A percentile compares a stretch with the other conserved stretches of the same genome.
These are phyloP conservation scores for Microchrysa polita DNA, from an alignment of 2,888 invertebrate genomes.

Conservation along the genomic window DNA sequence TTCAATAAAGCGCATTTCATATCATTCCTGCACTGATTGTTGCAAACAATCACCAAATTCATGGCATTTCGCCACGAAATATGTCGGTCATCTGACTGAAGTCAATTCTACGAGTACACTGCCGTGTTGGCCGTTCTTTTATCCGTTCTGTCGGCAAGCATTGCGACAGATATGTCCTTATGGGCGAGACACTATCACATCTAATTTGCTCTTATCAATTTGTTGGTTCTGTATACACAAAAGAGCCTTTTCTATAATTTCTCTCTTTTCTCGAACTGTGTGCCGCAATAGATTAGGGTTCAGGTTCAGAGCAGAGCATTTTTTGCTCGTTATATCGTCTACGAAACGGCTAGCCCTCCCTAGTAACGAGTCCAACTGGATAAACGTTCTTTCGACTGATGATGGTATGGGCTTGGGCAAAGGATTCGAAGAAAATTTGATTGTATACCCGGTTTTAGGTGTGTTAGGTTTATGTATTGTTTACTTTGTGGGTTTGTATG, in stretches of 20 bases:
- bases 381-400: too few species aligned
- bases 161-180: background rate
- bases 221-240: slow-evolving; percentile 1
- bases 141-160: too few species aligned
- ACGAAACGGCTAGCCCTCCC: background rate
- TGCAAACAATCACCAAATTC: background rate
- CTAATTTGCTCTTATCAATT: slow-evolving; percentile 6
- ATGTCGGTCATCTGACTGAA: background rate
- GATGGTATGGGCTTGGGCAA: too few species aligned
- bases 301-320: too few species aligned
- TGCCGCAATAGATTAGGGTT: too few species aligned
- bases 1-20: background rate
- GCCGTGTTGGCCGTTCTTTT: too few species aligned
- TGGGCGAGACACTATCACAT: background rate
- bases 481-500: background rate
- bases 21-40: background rate
- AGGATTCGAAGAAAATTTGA: too few species aligned
- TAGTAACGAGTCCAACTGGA: background rate
- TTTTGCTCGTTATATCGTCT: slow-evolving; percentile 14
- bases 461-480: background rate
- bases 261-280: background rate
- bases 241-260: background rate
- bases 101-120: too few species aligned
- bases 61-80: background rate
- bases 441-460: background rate